Base-by-base conservation (phyloP, 1,140 invertebrate genomes). In the Aradophagus sp. region DNA sequence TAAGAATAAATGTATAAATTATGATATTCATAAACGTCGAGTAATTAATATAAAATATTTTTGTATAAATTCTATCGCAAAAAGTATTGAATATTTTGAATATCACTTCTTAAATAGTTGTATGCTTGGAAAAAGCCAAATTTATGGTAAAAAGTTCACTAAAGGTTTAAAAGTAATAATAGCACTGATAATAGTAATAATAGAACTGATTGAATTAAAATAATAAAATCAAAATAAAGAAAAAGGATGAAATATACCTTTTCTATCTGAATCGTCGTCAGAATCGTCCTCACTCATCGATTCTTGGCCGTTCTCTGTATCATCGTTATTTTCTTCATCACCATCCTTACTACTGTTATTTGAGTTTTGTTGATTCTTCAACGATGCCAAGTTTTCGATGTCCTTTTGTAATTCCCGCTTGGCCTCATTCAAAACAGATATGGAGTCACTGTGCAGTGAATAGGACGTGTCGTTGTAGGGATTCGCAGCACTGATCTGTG, bases 331-430 rank as follows among this genome's bases (percentile, higher is more conserved):
- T 7, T 58, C 77, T 31, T 87, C 82, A 20, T 86, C 80, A 13
- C 85, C 80, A 15, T 82, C 77, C 56, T 79, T 79, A 35, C 48
- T 76, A 47, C 62, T 73, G 58, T 65, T 67, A 41, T 75, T 78
- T 5, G 56, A 70, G 10, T 66, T 58, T n/a, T 81, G 77, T 15
- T 83, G 83, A 75, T 80, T 80, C 65, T 80, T 86, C 11, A 86
- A 56, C 0, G 73, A 72, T 2, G 79, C 80, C 34, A 88, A 66
- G 5, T 84, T 76, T 47, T 87, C 84, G 12, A 87, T 86, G 53
- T 92, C 87, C 63, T 87, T 86, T 70, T 89, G 87, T 1, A 93
- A 73, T 55, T 92, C 90, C 45, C 87, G 86, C 73, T 92, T 93
- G 1, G 92, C 92, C 68, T 90, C 88, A 17, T 88, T 87, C 23